Base-by-base conservation (phyloP, 1,140 invertebrate genomes). In the Drosophila bocqueti region DNA sequence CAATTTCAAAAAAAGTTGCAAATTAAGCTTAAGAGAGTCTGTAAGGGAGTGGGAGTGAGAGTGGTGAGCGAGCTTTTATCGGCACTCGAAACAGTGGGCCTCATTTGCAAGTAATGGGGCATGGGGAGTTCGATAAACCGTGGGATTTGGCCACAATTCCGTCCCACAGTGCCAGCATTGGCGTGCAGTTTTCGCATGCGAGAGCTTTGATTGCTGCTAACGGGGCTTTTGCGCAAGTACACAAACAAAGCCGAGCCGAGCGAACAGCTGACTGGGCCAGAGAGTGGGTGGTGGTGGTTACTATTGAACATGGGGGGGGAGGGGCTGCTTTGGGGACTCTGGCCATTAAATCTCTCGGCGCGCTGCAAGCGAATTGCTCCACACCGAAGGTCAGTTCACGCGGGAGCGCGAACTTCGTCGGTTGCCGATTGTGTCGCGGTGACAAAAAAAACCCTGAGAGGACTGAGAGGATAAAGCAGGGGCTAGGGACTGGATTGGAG, bases 361-460 rank as follows among this genome's bases (percentile, higher is more conserved):
- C 57, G 54, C 60, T 72, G 69, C 63, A 73, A 83, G 72, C 60
- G 69, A 77, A 76, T 83, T 75, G 73, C 63, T 52, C 66, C 68
- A 62, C 59, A 75, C 54, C 77, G 81, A 89, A 89, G 84, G 84
- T 89, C 84, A 89, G 84, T 89, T 89, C 81, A 75, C 68, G 74
- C 85, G 85, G 81, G 81, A 81, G 73, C 77, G 75, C 55, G 81
- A 79, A 84, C 78, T 80, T 81, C 73, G 54, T 75, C 74, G 59
- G 57, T 45, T 43, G 63, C 21, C 63, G 58, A 55, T 55, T 55
- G 54, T 60, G 45, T 58, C 43, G 21, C 54, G 49, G 38, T 49
- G 61, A 57, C 64, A 36, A 49, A 47, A 54, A 47, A 54, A 50
- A 24, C 6, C 42, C 47, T 45, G 42, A 21, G 57, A 79, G 69